Evolutionary conservation across 2,888 invertebrate species (phyloP), one percentile per base, ranked within the genome.

Genomic region (Scaeva pyrastri): DNA sequence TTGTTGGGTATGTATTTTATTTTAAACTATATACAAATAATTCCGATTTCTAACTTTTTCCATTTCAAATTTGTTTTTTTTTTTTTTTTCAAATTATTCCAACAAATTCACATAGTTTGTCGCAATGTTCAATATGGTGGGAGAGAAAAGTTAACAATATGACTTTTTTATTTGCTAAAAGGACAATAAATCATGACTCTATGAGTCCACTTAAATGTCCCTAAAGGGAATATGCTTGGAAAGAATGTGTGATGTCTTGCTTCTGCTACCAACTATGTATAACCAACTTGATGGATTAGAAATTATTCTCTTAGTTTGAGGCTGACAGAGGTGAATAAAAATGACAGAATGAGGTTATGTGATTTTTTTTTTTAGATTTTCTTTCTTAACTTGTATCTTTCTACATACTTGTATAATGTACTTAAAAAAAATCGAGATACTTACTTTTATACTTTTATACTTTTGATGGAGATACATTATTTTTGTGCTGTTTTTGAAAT

Each of bases 161-260:
- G 86, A 82, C 82, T 81, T 86, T 86, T 82, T 82, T 81, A 86
- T 82, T 86, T 86, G 74, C 77, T 81, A 82, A 86, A 77, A 82
- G 77, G 77, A 86, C 81, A 74, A 86, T 86, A 86, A 86, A 86
- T 86, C 86, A 86, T 82, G 82, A 58, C 74, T 71, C 76, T 66
- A 66, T 85, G 81, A 81, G 81, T 81, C 85, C 81, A 85, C 81
- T 85, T 77, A 81, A 76, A 77, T 81, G 81, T 76, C 85, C 85
- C 80, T 43, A 48, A 64, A 81, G 85, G 76, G 81, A 85, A 85
- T 81, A 81, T 73, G 68, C 80, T 70, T n/a, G n/a, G n/a, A 19
- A 62, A 31, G 41, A 43, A 75, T 73, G 76, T 85, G 84, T 76
- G 81, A 85, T 85, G 81, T 60, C 72, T 85, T 76, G 76, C 76